These are phyloP conservation scores for Pheucticus melanocephalus DNA, from an alignment of 2,113 vertebrate species.

Conservation along the genomic window DNA sequence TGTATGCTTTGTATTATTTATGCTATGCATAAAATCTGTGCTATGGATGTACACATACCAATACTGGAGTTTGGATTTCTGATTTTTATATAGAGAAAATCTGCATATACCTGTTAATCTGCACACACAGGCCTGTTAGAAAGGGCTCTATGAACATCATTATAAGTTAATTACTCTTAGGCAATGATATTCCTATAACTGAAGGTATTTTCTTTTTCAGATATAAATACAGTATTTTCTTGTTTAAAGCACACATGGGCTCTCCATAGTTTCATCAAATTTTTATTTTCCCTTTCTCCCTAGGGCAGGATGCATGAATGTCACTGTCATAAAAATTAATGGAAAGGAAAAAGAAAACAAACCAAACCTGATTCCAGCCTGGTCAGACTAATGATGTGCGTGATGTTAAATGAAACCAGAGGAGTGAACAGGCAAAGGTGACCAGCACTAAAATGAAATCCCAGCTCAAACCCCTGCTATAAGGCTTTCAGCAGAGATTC, in stretches of 20 bases:
- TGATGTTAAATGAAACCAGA: conserved; percentile 40
- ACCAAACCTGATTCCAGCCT: conserved; percentile 2
- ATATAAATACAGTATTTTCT: background rate
- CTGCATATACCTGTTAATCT: background rate
- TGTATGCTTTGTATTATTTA: background rate
- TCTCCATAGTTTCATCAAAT: background rate
- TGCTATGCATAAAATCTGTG: background rate
- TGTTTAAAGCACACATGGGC: background rate
- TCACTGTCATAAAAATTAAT: conserved; percentile 58
- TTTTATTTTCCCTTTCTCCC: conserved; percentile 35
- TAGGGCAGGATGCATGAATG: conserved; percentile 16
- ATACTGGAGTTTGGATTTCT: background rate
- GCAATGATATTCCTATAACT: background rate
- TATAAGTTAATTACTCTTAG: background rate
- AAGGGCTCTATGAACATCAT: background rate
- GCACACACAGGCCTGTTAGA: background rate
- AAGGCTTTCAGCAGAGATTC: background rate
- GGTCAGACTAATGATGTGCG: conserved; percentile 17
- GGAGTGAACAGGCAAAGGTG: background rate
- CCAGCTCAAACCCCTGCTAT: background rate
- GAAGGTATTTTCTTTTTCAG: background rate
- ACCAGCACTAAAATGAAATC: background rate
- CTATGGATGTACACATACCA: background rate
- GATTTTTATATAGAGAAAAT: background rate
- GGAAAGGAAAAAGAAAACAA: conserved; percentile 53